Evolutionary conservation across 2,888 invertebrate species (phyloP), one percentile per base, ranked within the genome.

Genomic region (Drosophila ezoana): DNA sequence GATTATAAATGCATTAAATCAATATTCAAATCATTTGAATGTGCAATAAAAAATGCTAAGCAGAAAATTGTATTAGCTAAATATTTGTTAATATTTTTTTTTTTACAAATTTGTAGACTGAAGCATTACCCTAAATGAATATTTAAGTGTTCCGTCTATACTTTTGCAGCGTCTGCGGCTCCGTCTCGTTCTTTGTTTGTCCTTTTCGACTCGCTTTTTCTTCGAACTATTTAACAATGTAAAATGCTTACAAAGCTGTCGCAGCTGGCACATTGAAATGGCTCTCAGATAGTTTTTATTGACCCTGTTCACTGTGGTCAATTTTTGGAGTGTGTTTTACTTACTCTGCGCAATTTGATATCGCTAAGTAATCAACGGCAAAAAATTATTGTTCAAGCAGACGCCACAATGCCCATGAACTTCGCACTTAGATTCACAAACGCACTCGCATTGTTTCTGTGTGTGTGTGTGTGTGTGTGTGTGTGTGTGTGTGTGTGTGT

Each of bases 311-410:
- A 49, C 57, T 23, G 40, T 33, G 62, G 28, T 58, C 9, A 40
- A 33, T n/a, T 18, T 32, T 40, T 32, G 37, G 51, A 64, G 49
- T 76, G 45, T 56, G 58, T 65, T 53, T 66, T 51, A 14, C 51
- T 48, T 28, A 20, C 45, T 44, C 18, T 23, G 32, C 40, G 49
- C 44, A 47, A 69, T n/a, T 65, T 38, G 76, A 67, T 63, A 56
- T 75, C 58, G 54, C 62, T 60, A 65, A 71, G 71, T 65, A 68
- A 74, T 79, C 71, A 76, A 75, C 69, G 61, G 51, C 51, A 73
- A 48, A 58, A 53, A 56, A 57, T 49, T 53, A 79, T 79, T 68
- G 72, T 58, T 58, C 52, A 58, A 35, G 44, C 59, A 71, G 63
- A 70, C 43, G 44, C 45, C 63, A 44, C 47, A 54, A 45, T 43